Conservation (phyloP, 2,888 invertebrate species). For the Epistrophella euchroma region DNA sequence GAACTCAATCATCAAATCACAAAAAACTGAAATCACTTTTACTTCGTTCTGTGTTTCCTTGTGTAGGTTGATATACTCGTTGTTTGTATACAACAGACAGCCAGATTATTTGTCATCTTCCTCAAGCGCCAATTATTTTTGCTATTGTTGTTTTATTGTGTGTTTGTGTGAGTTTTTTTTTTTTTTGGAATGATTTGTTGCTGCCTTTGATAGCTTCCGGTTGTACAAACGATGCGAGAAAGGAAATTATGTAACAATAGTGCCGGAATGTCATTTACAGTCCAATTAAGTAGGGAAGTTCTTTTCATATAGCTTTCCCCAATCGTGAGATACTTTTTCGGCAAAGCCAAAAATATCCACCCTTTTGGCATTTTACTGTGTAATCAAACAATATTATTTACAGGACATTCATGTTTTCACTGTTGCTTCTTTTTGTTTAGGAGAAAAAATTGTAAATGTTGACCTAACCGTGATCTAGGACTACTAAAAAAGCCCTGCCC, state of each 20-base stretch:
- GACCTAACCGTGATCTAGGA: slow-evolving; percentile 47
- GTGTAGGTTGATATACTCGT: neutral
- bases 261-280: slow-evolving; percentile 50
- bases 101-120: neutral
- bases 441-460: slow-evolving; percentile 36
- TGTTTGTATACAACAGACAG: too few relatives aligned
- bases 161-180: neutral
- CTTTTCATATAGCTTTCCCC: neutral
- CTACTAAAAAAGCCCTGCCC: slow-evolving; percentile 54
- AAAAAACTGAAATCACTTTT: slow-evolving; percentile 36
- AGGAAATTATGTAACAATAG: slow-evolving; percentile 48
- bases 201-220: slow-evolving; percentile 46
- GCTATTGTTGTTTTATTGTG: neutral
- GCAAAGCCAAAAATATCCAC: neutral
- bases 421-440: slow-evolving; percentile 14
- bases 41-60: neutral
- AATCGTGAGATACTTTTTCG: neutral
- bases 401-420: slow-evolving; percentile 4
- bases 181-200: slow-evolving; percentile 9
- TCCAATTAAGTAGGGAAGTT: slow-evolving; percentile 47
- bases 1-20: slow-evolving; percentile 30
- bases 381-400: slow-evolving; percentile 49
- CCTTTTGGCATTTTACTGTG: slow-evolving; percentile 6
- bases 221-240: neutral
- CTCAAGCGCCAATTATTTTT: slow-evolving; percentile 12